phyloP scores from a whole-genome alignment of 2,113 vertebrate species.

The Pedetes capensis region DNA sequence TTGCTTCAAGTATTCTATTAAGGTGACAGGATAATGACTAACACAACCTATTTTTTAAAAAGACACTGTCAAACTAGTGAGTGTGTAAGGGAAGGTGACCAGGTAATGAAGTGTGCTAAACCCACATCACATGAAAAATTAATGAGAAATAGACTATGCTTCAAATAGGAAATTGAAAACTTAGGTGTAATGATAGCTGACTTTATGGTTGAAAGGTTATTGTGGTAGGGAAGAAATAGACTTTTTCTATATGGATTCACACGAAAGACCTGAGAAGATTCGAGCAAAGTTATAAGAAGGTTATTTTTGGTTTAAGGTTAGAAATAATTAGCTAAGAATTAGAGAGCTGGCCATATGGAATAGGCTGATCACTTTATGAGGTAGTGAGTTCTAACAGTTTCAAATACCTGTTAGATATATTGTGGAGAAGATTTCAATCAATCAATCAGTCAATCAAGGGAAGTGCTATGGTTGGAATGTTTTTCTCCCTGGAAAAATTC shows the following conservation, averaged over 20 bases:
- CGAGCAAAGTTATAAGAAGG: not conserved
- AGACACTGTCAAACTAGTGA: not conserved
- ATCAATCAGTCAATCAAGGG: not conserved
- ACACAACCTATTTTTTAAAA: not conserved
- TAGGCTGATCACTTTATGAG: not conserved
- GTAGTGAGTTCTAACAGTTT: not conserved
- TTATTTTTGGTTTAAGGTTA: constrained; percentile 32
- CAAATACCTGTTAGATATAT: not conserved
- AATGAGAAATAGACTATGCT: not conserved
- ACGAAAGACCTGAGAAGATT: not conserved
- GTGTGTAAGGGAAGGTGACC: constrained; percentile 4
- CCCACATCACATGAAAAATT: not conserved
- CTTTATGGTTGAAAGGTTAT: not conserved
- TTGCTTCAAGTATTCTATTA: not conserved
- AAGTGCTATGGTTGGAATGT: not conserved
- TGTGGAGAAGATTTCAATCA: constrained; percentile 3
- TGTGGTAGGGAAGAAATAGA: not conserved
- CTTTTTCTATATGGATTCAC: not conserved
- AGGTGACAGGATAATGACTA: not conserved
- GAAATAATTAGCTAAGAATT: constrained; percentile 25
- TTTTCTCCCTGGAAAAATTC: not conserved
- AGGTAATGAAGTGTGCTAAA: not conserved
- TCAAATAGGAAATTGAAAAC: constrained; percentile 13
- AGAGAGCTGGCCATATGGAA: not conserved
- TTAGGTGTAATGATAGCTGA: not conserved